Conservation (phyloP, 2,113 vertebrate species). For the Raja brachyura region DNA sequence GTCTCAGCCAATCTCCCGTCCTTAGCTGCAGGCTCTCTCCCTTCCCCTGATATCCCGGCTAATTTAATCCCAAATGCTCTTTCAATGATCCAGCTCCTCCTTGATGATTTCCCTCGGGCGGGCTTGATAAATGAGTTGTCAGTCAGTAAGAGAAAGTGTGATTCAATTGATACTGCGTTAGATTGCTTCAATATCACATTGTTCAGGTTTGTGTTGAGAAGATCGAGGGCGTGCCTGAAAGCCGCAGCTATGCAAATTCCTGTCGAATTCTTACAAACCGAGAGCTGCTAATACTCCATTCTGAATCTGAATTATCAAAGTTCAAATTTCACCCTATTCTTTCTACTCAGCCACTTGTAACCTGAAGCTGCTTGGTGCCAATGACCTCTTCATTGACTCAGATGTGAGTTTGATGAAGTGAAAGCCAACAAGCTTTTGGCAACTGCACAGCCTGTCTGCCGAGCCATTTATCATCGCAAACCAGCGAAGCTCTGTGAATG, state of each 20-base stretch:
- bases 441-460: neutral
- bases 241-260: neutral
- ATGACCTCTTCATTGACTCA: neutral
- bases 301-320: neutral
- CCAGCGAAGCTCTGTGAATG: neutral
- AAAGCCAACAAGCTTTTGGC: neutral
- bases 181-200: neutral
- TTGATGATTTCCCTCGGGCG: neutral
- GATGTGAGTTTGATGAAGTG: neutral
- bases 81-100: neutral
- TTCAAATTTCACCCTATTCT: slow-evolving; percentile 19
- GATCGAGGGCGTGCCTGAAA: neutral
- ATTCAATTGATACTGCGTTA: neutral
- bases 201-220: neutral
- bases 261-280: slow-evolving; percentile 6
- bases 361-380: neutral
- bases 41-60: neutral
- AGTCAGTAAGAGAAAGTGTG: slow-evolving; percentile 13
- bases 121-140: neutral
- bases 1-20: neutral
- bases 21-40: neutral
- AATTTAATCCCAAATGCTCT: neutral
- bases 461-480: neutral
- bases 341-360: neutral
- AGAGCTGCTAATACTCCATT: neutral